Evolutionary conservation across 2,113 vertebrate genomes (phyloP), one percentile per base, ranked within the genome.

Genomic region (Fulica atra): DNA sequence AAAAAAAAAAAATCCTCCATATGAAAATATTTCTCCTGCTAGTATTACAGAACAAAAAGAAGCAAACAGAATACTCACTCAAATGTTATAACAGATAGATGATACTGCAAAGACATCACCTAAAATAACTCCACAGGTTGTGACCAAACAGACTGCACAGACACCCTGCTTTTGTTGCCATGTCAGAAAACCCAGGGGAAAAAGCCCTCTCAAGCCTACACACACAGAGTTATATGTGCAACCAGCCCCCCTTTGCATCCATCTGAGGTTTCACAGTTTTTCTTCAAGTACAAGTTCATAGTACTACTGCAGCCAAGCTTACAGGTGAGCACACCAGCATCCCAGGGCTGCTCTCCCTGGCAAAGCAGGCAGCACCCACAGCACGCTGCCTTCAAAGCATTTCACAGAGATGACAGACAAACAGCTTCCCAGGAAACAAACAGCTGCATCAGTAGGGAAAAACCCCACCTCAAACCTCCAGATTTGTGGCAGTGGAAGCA

Each of bases 51-150:
- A 60, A 57, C 4, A 44, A 70, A 81, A 57, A 33, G 53, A 78
- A 79, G 29, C 24, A 89, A 66, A 64, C n/a, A 17, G n/a, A 89
- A 33, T 38, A 31, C n/a, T 76, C 16, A 16, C 65, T 21, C 28
- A 84, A 79, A 9, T 72, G 61, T 68, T 92, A 92, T 38, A 90
- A 80, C 4, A 87, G 68, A 68, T 33, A 71, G 2, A n/a, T 42
- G 57, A 24, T 71, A 92, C 71, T 78, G 61, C 38, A 81, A 91
- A 86, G 74, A 77, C 7, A 38, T 66, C 92, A 88, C 78, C 86
- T 95, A 89, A 95, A 95, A 93, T 61, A 93, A 88, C 94, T 96
- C 91, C 94, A 95, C 77, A 96, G 92, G 83, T 59, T 88, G 86
- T 92, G 70, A 93, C 78, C 57, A 66, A 92, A 90, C 38, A 81